phyloP scores from a whole-genome alignment of 2,888 invertebrate species.

The Pyrgus malvae region DNA sequence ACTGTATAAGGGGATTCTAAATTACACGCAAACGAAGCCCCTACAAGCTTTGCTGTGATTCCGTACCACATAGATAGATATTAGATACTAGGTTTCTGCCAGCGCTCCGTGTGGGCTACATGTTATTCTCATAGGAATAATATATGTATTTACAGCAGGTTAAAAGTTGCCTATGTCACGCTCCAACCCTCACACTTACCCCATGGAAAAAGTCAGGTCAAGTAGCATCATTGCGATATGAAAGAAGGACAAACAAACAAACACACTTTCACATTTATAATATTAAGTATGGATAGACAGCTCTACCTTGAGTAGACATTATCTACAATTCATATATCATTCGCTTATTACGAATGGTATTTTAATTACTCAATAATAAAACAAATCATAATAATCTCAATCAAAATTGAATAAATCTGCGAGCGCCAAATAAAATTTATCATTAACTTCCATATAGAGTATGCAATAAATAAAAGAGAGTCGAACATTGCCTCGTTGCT shows the following conservation, averaged over 20 bases:
- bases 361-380: slow-evolving; percentile 24
- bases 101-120: too few species aligned
- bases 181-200: too few species aligned
- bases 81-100: too few species aligned
- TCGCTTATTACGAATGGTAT: slow-evolving; percentile 7
- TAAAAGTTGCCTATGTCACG: too few species aligned
- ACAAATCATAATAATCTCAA: slow-evolving; percentile 25
- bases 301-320: neutral
- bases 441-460: slow-evolving; percentile 33
- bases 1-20: slow-evolving; percentile 6
- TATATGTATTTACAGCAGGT: too few species aligned
- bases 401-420: slow-evolving; percentile 23
- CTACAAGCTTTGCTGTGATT: slow-evolving; percentile 1
- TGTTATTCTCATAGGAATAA: too few species aligned
- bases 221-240: too few species aligned
- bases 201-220: too few species aligned
- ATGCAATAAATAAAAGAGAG: slow-evolving; percentile 38
- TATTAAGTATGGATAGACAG: too few species aligned
- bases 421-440: slow-evolving; percentile 31
- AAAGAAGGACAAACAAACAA: too few species aligned
- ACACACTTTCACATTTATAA: too few species aligned
- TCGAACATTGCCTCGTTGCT: slow-evolving; percentile 29
- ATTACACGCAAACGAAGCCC: slow-evolving; percentile 11
- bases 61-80: neutral
- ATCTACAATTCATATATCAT: neutral